Evolutionary conservation across 2,888 invertebrate species (phyloP).

Genomic region (Drosophila pegasa): DNA sequence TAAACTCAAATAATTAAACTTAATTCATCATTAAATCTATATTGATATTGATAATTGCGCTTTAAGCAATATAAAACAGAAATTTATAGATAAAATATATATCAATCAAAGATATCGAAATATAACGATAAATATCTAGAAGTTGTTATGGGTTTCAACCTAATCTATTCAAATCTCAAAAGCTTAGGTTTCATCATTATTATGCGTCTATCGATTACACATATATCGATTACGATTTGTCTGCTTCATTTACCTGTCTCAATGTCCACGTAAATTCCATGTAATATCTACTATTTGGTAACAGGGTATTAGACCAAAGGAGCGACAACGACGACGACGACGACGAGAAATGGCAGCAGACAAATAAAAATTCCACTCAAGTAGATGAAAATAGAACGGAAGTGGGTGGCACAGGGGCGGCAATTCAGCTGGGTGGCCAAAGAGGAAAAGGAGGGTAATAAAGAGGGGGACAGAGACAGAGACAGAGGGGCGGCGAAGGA

Average conservation of each 20-base stretch:
- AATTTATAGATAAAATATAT: too few species aligned
- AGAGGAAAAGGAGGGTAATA: conserved; percentile 3
- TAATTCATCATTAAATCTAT: too few species aligned
- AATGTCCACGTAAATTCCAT: background rate
- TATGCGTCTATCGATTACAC: background rate
- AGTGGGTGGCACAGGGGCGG: conserved; percentile 53
- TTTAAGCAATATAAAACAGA: too few species aligned
- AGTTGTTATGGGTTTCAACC: too few species aligned
- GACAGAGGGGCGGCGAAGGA: conserved; percentile 33
- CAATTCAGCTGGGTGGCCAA: conserved; percentile 4
- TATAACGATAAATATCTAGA: too few species aligned
- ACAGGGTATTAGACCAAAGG: conserved; percentile 40
- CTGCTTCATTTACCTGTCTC: background rate
- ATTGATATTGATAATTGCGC: too few species aligned
- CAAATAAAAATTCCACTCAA: conserved; percentile 79
- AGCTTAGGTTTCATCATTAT: too few species aligned
- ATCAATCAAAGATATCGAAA: too few species aligned
- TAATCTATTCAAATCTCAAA: too few species aligned
- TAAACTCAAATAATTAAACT: too few species aligned
- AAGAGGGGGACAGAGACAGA: background rate
- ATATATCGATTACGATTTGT: background rate
- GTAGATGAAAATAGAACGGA: conserved; percentile 76
- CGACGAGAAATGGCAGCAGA: conserved; percentile 50
- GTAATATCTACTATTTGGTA: background rate
- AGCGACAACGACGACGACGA: conserved; percentile 16